Conservation (phyloP, 2,113 vertebrate genomes). For the Elgaria multicarinata region DNA sequence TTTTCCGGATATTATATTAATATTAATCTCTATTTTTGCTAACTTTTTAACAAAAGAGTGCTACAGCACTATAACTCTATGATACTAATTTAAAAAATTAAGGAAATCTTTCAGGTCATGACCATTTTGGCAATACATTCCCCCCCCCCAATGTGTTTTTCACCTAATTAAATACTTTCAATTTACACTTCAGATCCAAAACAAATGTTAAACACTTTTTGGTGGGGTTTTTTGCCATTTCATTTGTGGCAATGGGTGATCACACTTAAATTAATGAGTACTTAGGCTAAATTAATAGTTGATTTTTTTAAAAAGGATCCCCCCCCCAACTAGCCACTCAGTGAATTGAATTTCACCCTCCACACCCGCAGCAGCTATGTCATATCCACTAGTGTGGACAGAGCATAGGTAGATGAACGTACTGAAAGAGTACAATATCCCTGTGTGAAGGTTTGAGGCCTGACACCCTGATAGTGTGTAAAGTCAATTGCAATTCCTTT, state of each 20-base stretch:
- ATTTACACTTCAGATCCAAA: not conserved
- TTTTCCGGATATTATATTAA: not conserved
- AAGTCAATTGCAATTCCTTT: not conserved
- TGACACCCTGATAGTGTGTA: not conserved
- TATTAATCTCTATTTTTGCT: no score
- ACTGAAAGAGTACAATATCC: not conserved
- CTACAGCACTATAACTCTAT: not conserved
- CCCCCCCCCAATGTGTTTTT: no score
- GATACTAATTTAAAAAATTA: not conserved
- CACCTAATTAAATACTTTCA: not conserved
- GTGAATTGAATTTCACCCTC: not conserved
- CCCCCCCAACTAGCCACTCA: not conserved
- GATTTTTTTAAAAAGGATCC: not conserved
- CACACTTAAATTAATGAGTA: not conserved
- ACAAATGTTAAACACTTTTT: not conserved
- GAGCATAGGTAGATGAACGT: not conserved
- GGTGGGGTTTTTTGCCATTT: not conserved
- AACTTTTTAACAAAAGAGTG: not conserved
- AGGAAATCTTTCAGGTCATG: not conserved
- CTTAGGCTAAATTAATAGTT: not conserved
- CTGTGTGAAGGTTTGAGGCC: no score
- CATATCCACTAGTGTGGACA: no score
- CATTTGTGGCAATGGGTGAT: not conserved
- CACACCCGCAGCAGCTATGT: not conserved
- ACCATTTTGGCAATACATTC: not conserved